Base-by-base conservation (phyloP, 2,888 invertebrate genomes). In the Phorcus lineatus region DNA sequence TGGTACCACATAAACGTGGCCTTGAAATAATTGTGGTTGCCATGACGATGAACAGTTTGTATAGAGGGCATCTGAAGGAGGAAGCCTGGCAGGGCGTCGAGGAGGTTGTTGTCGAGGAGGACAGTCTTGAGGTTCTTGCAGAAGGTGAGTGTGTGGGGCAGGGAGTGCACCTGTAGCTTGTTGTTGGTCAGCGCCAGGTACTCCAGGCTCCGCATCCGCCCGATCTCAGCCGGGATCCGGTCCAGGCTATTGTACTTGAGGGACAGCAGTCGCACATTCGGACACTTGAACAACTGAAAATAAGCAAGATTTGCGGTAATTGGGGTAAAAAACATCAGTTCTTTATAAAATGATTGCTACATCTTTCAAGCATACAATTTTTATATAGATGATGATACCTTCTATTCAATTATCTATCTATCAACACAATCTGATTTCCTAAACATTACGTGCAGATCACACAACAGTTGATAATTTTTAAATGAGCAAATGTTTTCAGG, bases 1-100 rank as follows among this genome's bases (percentile, higher is more conserved):
- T 94, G 94, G 83, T 94, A 94, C 94, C 94, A 94, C 93, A 94
- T 93, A 83, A 94, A 94, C 2, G 94, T 94, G 11, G 94, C 93
- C 85, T 94, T 94, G 86, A 94, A 94, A 85, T 94, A 94, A 85
- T 94, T 94, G 87, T 94, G 93, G 88, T 94, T 94, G 57, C 94
- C 94, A 89, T 94, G 94, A 47, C 94, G 91, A 90, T 94, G 93
- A n/a, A 94, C 93, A 36, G 93, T 94, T 78, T 91, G 88, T 19
- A 94, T 88, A 75, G 91, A 91, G 3, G 91, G 86, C 92, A 94
- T 93, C 70, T 90, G 86, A 52, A 93, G 88, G 53, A 94, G 88
- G 86, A 94, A 94, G 11, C 94, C 94, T 31, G 94, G 94, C 40
- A 94, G 88, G 3, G 94, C 94, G 87, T 94, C 94, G 36, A 94